These are phyloP conservation scores for Glaucidium brasilianum DNA, from an alignment of 2,113 vertebrate genomes.

Conservation along the genomic window DNA sequence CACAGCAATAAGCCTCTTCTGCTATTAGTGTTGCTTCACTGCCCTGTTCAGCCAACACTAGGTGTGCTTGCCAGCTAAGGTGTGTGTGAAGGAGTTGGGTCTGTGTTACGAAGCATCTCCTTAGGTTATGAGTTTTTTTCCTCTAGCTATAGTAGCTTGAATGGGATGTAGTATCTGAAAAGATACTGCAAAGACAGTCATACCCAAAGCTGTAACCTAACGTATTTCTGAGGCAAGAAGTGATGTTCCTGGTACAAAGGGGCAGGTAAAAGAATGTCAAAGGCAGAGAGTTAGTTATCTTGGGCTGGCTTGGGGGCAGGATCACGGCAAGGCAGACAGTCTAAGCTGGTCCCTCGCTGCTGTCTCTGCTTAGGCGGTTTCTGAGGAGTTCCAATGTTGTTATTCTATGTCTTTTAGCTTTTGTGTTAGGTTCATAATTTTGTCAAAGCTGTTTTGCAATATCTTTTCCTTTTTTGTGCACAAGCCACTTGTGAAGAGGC, in stretches of 20 bases:
- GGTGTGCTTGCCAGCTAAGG: neutral
- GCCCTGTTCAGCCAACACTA: neutral
- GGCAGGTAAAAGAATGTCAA: too few species aligned
- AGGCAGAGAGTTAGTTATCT: neutral
- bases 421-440: neutral
- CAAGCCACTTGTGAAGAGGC: neutral
- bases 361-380: neutral
- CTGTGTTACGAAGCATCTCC: neutral
- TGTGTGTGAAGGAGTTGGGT: neutral
- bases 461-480: neutral
- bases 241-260: neutral
- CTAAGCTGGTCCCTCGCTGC: neutral
- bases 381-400: neutral
- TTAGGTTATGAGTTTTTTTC: neutral
- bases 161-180: neutral
- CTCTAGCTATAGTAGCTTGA: neutral
- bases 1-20: neutral
- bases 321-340: neutral
- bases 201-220: neutral
- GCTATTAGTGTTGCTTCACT: neutral
- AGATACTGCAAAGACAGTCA: neutral
- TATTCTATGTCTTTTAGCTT: neutral
- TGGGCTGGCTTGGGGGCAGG: neutral
- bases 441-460: neutral
- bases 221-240: rapidly evolving